These are phyloP conservation scores for Bucco capensis DNA, from an alignment of 2,113 vertebrate genomes.

Conservation along the genomic window DNA sequence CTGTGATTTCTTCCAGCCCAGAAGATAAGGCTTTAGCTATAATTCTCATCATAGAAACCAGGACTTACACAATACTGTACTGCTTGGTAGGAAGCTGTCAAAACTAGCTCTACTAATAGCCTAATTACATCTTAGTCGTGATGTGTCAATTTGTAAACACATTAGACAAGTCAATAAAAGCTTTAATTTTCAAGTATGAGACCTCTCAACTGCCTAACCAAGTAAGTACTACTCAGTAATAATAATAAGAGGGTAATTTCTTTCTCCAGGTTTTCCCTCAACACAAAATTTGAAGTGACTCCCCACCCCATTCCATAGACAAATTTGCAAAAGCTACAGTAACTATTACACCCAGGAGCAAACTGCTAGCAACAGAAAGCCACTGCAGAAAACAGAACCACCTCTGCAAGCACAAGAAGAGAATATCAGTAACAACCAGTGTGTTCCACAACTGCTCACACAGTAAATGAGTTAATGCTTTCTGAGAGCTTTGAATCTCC, in stretches of 20 bases:
- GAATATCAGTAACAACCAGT: background rate
- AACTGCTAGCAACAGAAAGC: background rate
- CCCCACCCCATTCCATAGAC: background rate
- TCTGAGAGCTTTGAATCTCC: background rate
- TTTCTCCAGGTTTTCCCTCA: background rate
- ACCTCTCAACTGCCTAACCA: background rate
- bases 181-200: slow-evolving; percentile 1
- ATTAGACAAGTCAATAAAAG: slow-evolving; percentile 23
- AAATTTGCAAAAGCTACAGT: background rate
- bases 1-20: background rate
- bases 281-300: background rate
- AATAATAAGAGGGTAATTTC: background rate
- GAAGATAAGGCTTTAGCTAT: background rate
- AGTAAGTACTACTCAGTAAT: background rate
- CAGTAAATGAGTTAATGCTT: background rate
- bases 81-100: background rate
- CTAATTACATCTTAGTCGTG: background rate
- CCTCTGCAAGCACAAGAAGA: background rate
- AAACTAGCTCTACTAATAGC: background rate
- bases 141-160: slow-evolving; percentile 23
- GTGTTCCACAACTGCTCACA: background rate
- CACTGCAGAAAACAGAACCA: background rate
- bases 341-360: background rate
- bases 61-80: background rate
- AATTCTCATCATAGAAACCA: background rate